Evolutionary conservation across 92 coral and sea anemone species (phyloP).

Genomic region (Phenganax stokvisi): DNA sequence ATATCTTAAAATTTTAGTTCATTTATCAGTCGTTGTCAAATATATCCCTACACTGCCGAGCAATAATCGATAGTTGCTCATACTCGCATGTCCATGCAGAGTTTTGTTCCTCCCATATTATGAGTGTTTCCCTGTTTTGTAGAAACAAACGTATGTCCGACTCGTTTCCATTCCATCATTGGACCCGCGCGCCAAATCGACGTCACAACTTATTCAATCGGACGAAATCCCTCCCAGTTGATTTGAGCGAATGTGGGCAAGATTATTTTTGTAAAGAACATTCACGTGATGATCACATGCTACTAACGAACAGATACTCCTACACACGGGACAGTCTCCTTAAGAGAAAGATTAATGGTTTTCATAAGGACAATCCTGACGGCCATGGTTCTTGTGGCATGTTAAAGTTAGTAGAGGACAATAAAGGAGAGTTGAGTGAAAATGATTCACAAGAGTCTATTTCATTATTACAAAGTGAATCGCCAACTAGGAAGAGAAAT

Average conservation of each 20-base stretch:
- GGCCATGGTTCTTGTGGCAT: not conserved
- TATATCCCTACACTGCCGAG: too few relatives aligned
- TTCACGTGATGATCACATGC: slow-evolving; percentile 17
- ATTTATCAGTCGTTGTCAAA: too few relatives aligned
- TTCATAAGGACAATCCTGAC: slow-evolving; percentile 8
- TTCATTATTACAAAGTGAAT: not conserved
- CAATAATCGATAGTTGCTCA: too few relatives aligned
- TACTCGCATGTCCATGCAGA: not conserved
- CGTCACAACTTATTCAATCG: slow-evolving; percentile 17
- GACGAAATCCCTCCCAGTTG: slow-evolving; percentile 13
- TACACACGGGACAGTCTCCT: not conserved
- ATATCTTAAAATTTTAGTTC: too few relatives aligned
- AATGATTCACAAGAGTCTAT: not conserved
- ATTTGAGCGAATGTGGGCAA: slow-evolving; percentile 32
- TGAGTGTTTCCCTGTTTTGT: not conserved
- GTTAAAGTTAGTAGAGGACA: slow-evolving; percentile 1
- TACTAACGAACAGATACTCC: not conserved
- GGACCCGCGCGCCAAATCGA: slow-evolving; percentile 4
- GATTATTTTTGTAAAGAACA: not conserved
- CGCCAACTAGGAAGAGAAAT: not conserved
- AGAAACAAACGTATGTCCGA: slow-evolving; percentile 32
- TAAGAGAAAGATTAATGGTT: slow-evolving; percentile 17
- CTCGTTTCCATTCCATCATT: slow-evolving; percentile 1
- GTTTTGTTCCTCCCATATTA: not conserved
- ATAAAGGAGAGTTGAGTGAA: slow-evolving; percentile 2